phyloP scores from a whole-genome alignment of 2,888 invertebrate species.

The Opisthograptis luteolata region DNA sequence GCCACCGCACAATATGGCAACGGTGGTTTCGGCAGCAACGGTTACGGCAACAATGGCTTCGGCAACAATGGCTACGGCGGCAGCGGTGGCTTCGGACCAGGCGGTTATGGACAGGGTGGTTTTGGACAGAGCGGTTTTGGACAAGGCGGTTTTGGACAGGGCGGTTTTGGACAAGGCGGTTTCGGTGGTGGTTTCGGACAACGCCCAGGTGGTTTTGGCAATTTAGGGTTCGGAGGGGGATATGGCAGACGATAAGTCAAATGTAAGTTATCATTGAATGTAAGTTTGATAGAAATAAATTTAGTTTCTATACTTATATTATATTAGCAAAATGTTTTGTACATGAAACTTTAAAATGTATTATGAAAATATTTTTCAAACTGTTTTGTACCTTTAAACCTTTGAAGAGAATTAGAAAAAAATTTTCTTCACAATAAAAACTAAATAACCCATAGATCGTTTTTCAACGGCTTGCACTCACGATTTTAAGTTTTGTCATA shows the following conservation, averaged over 20 bases:
- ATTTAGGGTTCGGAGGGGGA: constrained; percentile 25
- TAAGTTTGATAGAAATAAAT: no score
- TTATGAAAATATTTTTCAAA: no score
- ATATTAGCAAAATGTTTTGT: no score
- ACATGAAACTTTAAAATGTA: no score
- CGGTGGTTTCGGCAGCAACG: background rate
- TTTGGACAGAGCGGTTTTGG: background rate
- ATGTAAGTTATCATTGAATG: no score
- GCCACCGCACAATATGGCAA: constrained; percentile 6
- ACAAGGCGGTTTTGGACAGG: background rate
- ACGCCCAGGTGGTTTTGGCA: background rate
- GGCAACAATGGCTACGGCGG: constrained; percentile 1
- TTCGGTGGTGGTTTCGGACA: background rate
- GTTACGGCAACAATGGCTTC: background rate
- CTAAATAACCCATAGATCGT: no score
- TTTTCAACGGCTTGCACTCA: no score
- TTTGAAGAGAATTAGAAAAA: no score
- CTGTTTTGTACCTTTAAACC: no score
- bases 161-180: background rate
- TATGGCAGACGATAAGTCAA: constrained; percentile 16
- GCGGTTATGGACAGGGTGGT: background rate
- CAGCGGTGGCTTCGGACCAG: background rate
- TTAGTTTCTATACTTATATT: no score
- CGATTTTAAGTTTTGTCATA: no score
- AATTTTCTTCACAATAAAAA: no score